Percentiles rank a stretch among this genome's conserved stretches.
phyloP scores from a whole-genome alignment of 2,113 vertebrate species.

The Tychaedon coryphoeus region DNA sequence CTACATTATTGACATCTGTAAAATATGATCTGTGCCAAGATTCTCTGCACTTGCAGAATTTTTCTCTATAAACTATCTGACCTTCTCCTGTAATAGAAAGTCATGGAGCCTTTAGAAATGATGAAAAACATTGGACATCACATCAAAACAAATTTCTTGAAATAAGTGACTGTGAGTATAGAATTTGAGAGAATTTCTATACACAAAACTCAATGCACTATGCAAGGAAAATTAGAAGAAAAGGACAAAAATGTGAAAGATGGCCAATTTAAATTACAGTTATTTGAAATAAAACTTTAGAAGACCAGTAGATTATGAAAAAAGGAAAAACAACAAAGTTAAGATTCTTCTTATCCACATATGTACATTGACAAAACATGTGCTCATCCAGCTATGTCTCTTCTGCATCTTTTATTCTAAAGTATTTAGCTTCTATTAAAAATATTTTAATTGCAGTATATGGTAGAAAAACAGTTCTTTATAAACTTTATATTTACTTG shows the following conservation, averaged over 20 bases:
- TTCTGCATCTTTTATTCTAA: not conserved
- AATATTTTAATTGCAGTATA: not conserved
- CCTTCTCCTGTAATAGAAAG: not conserved
- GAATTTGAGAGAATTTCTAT: not conserved
- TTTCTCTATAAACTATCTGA: not conserved
- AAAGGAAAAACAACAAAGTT: not conserved
- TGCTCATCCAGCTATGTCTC: not conserved
- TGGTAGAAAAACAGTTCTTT: not conserved
- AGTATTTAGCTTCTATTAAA: not conserved
- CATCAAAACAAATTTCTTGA: not conserved
- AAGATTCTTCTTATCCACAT: not conserved
- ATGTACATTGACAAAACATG: fast-evolving
- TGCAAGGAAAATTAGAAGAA: not conserved
- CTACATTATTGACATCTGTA: not conserved
- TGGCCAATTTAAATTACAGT: not conserved
- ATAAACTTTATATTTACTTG: not conserved
- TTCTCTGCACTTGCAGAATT: not conserved
- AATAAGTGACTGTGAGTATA: not conserved
- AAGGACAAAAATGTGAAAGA: not conserved
- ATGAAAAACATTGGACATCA: not conserved
- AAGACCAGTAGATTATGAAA: not conserved
- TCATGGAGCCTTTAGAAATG: not conserved
- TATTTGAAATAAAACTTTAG: not conserved
- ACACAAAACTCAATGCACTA: not conserved
- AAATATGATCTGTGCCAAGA: not conserved